Base-by-base conservation (phyloP, 2,888 invertebrate species). In the Epinotia demarniana region DNA sequence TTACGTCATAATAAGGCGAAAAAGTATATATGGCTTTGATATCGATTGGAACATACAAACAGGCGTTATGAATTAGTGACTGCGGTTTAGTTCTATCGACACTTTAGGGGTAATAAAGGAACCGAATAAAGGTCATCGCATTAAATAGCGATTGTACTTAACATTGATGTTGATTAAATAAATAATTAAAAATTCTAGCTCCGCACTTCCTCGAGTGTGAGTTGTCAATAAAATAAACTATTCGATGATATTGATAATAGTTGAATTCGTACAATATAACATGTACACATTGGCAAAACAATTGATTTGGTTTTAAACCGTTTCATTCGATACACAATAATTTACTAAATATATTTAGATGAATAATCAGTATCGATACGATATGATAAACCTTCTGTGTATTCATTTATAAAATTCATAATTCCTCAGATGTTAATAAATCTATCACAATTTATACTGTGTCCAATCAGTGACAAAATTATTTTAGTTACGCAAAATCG, bases 21-120 rank as follows among this genome's bases (percentile, higher is more conserved):
- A 53, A 53, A n/a, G 53, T n/a, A 53, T n/a, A 53, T 13, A 53
- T 8, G 1, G 5, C 53, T n/a, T 16, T 53, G 13, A 53, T 16
- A 8, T 6, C 33, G 33, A 33, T 8, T 33, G 6, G 16, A 53
- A 53, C n/a, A 53, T n/a, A 53, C n/a, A 53, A 8, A 8, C 16
- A 49, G n/a, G 23, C 12, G 3, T 46, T 23, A 1, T 0, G 33
- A 53, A 53, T 33, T n/a, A 4, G 12, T 5, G 27, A 18, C 33
- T 53, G 66, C 6, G 11, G 4, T 46, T 8, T 23, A 69, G 60
- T 69, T 69, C 60, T 11, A 60, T 55, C 33, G 33, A 55, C 55
- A 72, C 11, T 39, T 18, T 83, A 43, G 81, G 81, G 82, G 86
- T 84, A 83, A 83, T 85, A 80, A 81, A 91, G 90, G 91, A 91